Evolutionary conservation across 2,113 vertebrate species (phyloP).

Genomic region (Archilochus colubris): DNA sequence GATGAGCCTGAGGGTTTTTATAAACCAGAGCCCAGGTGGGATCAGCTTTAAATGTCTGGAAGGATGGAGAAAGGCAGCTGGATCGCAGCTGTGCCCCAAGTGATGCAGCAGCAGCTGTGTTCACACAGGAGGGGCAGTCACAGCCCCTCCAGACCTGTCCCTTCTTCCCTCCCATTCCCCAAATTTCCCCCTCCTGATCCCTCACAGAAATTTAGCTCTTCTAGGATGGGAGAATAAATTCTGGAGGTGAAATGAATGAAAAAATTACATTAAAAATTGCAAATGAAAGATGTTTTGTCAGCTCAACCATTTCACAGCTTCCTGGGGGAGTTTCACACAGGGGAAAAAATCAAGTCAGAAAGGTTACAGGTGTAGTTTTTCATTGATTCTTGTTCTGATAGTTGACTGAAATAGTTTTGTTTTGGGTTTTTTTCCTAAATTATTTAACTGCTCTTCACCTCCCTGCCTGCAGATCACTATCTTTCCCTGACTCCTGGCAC

Average conservation of each 20-base stretch:
- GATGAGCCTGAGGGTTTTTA: accelerated
- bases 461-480: not conserved
- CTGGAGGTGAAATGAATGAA: not conserved
- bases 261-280: not conserved
- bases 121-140: not conserved
- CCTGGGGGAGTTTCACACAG: not conserved
- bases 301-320: not conserved
- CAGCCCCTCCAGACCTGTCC: not conserved
- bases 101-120: not conserved
- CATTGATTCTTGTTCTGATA: not conserved
- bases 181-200: not conserved
- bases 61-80: not conserved
- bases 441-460: not conserved
- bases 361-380: not conserved
- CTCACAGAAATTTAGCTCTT: not conserved
- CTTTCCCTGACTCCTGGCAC: not conserved
- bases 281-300: not conserved
- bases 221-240: not conserved
- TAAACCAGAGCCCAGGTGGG: not conserved
- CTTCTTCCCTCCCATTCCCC: not conserved
- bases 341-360: not conserved
- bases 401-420: not conserved
- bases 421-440: not conserved
- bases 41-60: not conserved
- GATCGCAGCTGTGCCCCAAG: not conserved